These are phyloP conservation scores for Drosophila subobscura DNA, from an alignment of 1,140 invertebrate genomes.

Conservation along the genomic window DNA sequence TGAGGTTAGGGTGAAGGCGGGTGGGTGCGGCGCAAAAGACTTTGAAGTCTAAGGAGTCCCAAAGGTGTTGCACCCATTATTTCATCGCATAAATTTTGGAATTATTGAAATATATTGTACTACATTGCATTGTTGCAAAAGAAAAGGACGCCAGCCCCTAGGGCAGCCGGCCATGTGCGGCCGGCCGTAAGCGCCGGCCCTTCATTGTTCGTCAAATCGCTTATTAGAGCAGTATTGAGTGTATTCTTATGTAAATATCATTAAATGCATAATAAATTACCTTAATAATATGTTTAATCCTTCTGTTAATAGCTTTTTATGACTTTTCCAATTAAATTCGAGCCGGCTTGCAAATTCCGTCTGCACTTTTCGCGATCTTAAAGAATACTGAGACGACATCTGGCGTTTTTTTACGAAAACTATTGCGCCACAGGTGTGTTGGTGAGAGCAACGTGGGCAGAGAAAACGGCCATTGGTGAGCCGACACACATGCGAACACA, in stretches of 20 bases:
- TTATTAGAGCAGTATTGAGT: constrained; percentile 17
- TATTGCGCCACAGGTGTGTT: no score
- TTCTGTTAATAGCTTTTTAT: no score
- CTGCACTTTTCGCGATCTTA: constrained; percentile 6
- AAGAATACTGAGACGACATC: no score
- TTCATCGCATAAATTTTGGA: constrained; percentile 71
- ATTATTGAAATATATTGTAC: constrained; percentile 80
- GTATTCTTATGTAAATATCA: no score
- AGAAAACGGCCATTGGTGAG: no score
- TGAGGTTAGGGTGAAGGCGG: constrained; percentile 13
- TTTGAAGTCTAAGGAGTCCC: constrained; percentile 59
- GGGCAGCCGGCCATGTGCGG: constrained; percentile 11
- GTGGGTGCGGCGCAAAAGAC: constrained; percentile 37
- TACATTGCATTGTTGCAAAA: constrained; percentile 11
- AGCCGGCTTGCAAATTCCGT: not conserved
- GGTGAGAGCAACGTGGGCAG: no score
- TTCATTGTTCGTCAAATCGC: constrained; percentile 55
- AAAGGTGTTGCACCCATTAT: constrained; percentile 37
- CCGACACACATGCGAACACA: no score
- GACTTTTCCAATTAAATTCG: no score
- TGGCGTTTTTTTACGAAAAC: no score
- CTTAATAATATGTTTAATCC: no score
- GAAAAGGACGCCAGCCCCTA: constrained; percentile 20
- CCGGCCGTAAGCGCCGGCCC: constrained; percentile 18
- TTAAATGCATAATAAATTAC: no score